Evolutionary conservation across 2,113 vertebrate species (phyloP).

Genomic region (Grallaria varia): DNA sequence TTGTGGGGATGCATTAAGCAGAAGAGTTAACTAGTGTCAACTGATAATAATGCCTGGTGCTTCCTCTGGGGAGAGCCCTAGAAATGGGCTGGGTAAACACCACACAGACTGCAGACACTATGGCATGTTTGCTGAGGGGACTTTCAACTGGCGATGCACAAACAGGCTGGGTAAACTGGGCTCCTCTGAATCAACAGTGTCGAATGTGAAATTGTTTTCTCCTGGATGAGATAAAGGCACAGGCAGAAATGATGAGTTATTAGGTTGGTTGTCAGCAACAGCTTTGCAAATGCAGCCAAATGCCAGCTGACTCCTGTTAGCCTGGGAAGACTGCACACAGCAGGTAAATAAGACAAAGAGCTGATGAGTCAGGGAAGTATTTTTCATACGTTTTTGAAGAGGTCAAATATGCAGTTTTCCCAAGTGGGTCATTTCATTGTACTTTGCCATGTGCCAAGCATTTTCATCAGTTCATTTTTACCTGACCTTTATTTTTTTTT

Average conservation of each 20-base stretch:
- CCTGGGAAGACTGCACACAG: neutral
- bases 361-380: neutral
- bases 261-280: neutral
- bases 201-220: neutral
- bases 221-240: neutral
- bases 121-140: slow-evolving; percentile 33
- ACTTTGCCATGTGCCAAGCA: neutral
- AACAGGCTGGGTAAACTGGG: neutral
- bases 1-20: slow-evolving; percentile 7
- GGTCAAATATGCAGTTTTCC: neutral
- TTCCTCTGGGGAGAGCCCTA: slow-evolving; percentile 16
- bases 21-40: slow-evolving; percentile 36
- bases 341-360: neutral
- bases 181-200: neutral
- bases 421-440: neutral
- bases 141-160: neutral
- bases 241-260: neutral
- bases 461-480: neutral
- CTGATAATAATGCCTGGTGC: neutral
- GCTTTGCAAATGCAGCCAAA: neutral
- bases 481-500: neutral
- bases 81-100: slow-evolving; percentile 26
- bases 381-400: neutral
- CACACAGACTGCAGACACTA: neutral
- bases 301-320: neutral